phyloP scores from a whole-genome alignment of 2,888 invertebrate species.

The Spodoptera picta region DNA sequence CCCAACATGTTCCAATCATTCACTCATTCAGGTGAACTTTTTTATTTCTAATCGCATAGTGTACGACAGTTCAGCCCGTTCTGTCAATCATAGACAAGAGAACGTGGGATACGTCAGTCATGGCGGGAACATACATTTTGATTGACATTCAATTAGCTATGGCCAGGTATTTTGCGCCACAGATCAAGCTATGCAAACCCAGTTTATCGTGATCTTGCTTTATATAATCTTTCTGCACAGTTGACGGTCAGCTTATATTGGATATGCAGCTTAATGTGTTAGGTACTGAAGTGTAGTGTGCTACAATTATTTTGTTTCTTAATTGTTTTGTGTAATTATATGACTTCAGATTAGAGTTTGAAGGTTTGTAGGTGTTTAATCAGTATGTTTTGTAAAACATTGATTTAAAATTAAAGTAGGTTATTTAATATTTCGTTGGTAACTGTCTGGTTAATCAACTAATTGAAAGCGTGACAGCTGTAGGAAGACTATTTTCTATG shows the following conservation, averaged over 20 bases:
- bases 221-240: not conserved
- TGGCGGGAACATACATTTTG: slow-evolving; percentile 24
- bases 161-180: slow-evolving; percentile 5
- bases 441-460: too few relatives aligned
- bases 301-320: not conserved
- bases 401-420: too few relatives aligned
- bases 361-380: too few relatives aligned
- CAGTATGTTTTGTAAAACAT: too few relatives aligned
- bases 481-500: too few relatives aligned
- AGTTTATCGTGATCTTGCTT: not conserved
- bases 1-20: slow-evolving; percentile 1
- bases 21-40: slow-evolving; percentile 13
- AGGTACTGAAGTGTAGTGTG: not conserved
- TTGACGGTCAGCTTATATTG: too few relatives aligned
- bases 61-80: slow-evolving; percentile 22
- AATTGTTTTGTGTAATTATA: not conserved
- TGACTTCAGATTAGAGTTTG: too few relatives aligned
- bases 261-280: too few relatives aligned
- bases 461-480: too few relatives aligned
- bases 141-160: slow-evolving; percentile 42
- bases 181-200: slow-evolving; percentile 3
- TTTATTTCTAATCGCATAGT: slow-evolving; percentile 16
- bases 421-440: too few relatives aligned
- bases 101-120: slow-evolving; percentile 39
- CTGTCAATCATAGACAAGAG: slow-evolving; percentile 28